Conservation (phyloP, 2,797 vertebrate species). For the Lacerta viridis region DNA sequence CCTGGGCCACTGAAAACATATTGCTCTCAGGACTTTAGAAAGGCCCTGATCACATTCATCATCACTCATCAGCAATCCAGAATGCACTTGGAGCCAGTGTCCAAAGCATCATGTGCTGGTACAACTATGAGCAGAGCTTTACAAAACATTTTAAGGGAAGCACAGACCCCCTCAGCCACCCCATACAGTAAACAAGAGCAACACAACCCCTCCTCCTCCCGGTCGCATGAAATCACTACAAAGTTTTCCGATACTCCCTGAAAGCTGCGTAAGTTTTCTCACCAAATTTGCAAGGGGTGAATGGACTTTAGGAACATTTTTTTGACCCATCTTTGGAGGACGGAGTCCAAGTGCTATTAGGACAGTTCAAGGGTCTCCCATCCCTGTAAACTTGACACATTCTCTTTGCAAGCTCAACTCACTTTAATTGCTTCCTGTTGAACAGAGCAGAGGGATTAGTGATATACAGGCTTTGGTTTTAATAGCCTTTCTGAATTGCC, state of each 20-base stretch:
- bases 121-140: background rate
- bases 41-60: too few species aligned
- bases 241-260: background rate
- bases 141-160: background rate
- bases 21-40: too few species aligned
- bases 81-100: background rate
- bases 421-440: background rate
- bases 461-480: background rate
- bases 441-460: background rate
- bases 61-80: too few species aligned
- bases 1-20: too few species aligned
- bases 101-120: background rate
- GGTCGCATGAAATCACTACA: background rate
- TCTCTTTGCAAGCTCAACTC: background rate
- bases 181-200: background rate
- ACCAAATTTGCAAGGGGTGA: too few species aligned
- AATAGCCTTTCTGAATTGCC: background rate
- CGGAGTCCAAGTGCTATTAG: background rate
- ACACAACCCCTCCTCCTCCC: background rate
- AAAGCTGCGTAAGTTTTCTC: background rate
- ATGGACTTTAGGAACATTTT: too few species aligned
- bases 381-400: background rate
- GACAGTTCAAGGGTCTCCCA: background rate
- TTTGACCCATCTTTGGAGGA: background rate
- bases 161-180: background rate